Conservation (phyloP, 1,140 invertebrate genomes). For the Sipha flava region DNA sequence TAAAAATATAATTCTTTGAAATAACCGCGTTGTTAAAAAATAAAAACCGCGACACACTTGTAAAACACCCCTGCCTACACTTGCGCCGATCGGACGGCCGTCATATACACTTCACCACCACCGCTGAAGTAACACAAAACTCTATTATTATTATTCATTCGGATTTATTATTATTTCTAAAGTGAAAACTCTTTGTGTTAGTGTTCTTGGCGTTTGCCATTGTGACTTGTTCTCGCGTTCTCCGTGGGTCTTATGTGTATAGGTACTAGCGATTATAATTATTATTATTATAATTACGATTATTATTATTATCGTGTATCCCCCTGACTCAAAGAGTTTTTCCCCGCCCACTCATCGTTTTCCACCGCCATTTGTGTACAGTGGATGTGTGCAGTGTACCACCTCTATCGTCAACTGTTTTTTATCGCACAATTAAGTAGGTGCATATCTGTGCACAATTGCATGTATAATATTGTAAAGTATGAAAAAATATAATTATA, state of each 20-base stretch:
- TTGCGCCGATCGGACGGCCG: neutral
- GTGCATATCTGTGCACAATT: too few relatives aligned
- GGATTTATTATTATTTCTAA: conserved; percentile 14
- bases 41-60: conserved; percentile 22
- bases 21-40: neutral
- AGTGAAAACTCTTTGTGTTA: conserved; percentile 25
- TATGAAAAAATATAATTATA: too few relatives aligned
- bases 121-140: conserved; percentile 3
- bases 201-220: conserved; percentile 18
- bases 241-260: neutral
- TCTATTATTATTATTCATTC: conserved; percentile 23
- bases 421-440: neutral
- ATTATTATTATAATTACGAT: neutral
- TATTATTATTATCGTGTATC: neutral
- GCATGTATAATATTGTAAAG: too few relatives aligned
- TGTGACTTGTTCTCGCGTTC: conserved; percentile 21
- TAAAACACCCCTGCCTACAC: conserved; percentile 15
- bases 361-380: neutral
- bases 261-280: neutral
- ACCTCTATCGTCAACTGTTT: neutral
- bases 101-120: neutral
- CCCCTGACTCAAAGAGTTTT: neutral
- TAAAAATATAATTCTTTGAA: conserved; percentile 32
- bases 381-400: too few relatives aligned
- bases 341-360: neutral